A percentile compares a stretch with the other conserved stretches of the same genome.
Conservation (phyloP, 2,888 invertebrate species). For the Dione juno region DNA sequence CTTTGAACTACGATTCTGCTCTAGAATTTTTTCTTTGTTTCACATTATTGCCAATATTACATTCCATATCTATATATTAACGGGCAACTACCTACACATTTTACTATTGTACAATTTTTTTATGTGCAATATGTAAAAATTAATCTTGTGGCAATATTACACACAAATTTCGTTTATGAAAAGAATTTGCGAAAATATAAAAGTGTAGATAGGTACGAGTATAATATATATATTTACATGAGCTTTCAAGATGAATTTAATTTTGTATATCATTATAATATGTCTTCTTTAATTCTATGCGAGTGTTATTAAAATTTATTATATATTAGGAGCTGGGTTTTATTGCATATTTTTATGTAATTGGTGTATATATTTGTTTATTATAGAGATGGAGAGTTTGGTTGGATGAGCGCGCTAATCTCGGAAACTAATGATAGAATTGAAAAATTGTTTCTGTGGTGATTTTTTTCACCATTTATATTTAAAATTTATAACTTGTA, state of each 20-base stretch:
- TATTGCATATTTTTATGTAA: neutral
- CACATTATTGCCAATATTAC: neutral
- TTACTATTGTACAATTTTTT: neutral
- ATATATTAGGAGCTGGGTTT: neutral
- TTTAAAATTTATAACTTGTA: too few relatives aligned
- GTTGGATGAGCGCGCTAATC: too few relatives aligned
- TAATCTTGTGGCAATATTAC: neutral
- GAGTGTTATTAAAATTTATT: neutral
- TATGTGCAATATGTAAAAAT: constrained; percentile 1
- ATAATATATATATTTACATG: neutral
- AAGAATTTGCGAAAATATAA: constrained; percentile 3
- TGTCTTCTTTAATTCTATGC: neutral
- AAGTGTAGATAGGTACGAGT: neutral
- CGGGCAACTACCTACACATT: neutral
- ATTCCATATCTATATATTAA: neutral
- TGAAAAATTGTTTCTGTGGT: too few relatives aligned
- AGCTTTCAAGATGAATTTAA: neutral
- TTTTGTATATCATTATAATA: neutral
- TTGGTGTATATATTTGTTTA: neutral
- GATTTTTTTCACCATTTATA: too few relatives aligned
- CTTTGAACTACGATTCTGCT: too few relatives aligned
- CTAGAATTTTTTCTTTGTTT: too few relatives aligned
- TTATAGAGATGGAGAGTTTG: too few relatives aligned
- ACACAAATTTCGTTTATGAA: constrained; percentile 5
- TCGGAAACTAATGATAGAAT: too few relatives aligned